Evolutionary conservation across 1,140 invertebrate genomes (phyloP), one percentile per base, ranked within the genome.

Genomic region (Carposina sasakii): DNA sequence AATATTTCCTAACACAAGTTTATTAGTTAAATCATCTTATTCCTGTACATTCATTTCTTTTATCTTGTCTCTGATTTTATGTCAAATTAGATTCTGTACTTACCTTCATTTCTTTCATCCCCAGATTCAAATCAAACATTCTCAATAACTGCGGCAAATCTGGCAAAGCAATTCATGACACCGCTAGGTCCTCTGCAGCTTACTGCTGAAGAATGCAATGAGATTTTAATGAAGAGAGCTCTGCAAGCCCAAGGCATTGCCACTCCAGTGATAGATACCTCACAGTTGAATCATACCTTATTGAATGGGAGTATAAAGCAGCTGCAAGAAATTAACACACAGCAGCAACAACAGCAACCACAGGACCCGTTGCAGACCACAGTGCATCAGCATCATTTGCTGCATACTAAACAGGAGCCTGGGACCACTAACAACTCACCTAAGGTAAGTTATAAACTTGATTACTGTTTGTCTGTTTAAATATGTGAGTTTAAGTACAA

Each of bases 161-260:
- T 85, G 34, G 52, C 76, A 33, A 85, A 85, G 52, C 74, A 79
- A 13, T 85, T 90, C 60, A 89, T 90, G 86, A 90, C 90, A 54
- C 90, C 90, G 3, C 82, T 92, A 26, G 91, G 91, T 40, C 90
- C 90, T 9, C 78, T 92, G 46, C 91, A 91, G 60, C 81, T 92
- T 13, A 92, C 91, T 1, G 90, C 90, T 10, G 90, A 92, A 74
- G 91, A 92, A 86, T 92, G 90, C 83, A 92, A 92, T 77, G 91
- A 92, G 72, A 91, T 92, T 37, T 75, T 92, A 56, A 91, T 91
- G 88, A 91, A 91, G 70, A 75, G 91, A 56, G 88, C 89, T 0
- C 49, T 86, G 2, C 83, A 86, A 64, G 83, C 83, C 5, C 85
- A 86, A 47, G 83, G 82, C 0, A 84, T 85, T 3, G 72, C 81